These are phyloP conservation scores for Pteronotus mesoamericanus DNA, from an alignment of 2,797 vertebrate species.

Conservation along the genomic window DNA sequence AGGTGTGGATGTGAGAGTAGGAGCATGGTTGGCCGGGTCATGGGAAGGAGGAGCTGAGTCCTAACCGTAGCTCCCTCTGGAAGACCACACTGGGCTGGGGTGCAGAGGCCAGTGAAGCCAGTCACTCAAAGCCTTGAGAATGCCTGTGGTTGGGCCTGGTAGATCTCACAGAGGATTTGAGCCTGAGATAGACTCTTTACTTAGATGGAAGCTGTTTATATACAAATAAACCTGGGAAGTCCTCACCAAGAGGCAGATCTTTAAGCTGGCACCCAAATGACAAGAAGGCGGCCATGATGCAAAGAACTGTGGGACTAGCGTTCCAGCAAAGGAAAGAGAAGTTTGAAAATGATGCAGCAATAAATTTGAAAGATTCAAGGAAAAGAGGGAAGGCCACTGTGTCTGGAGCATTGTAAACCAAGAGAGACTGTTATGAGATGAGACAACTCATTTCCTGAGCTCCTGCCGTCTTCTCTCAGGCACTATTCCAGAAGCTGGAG, in stretches of 20 bases:
- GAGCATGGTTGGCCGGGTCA: fast-evolving
- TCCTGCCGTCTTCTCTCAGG: too few relatives aligned
- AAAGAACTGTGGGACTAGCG: not conserved
- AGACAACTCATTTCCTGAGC: not conserved
- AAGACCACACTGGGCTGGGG: not conserved
- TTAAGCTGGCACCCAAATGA: not conserved
- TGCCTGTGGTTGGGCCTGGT: not conserved
- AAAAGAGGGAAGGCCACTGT: not conserved
- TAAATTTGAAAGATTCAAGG: not conserved
- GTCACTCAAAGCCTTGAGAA: not conserved
- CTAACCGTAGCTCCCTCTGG: not conserved
- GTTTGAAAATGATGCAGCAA: not conserved
- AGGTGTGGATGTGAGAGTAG: not conserved
- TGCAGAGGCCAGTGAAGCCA: not conserved
- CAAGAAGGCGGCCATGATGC: not conserved
- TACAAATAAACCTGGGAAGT: not conserved
- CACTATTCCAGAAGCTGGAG: not conserved
- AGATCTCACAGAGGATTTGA: not conserved
- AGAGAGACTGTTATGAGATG: not conserved
- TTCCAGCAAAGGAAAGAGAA: not conserved
- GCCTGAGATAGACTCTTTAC: not conserved
- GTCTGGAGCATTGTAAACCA: not conserved
- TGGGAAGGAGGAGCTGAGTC: too few relatives aligned
- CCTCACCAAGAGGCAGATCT: not conserved
- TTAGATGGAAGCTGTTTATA: not conserved